A percentile compares a stretch with the other conserved stretches of the same genome.
Conservation (phyloP, 2,113 vertebrate genomes). For the Mobula hypostoma region DNA sequence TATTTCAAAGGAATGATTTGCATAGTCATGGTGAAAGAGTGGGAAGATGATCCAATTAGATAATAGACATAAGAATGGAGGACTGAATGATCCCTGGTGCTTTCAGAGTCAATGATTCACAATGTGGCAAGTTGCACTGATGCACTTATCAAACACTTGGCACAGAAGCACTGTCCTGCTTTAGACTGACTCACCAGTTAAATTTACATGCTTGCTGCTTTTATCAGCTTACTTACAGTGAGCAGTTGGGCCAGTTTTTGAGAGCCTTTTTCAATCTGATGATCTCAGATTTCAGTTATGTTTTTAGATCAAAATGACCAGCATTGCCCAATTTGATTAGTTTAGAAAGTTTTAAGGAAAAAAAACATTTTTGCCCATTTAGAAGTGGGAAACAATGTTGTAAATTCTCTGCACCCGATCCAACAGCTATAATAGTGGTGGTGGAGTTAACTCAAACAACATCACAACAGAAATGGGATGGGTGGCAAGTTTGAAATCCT, state of each 20-base stretch:
- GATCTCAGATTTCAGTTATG: not conserved
- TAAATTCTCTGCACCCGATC: not conserved
- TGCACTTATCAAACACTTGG: not conserved
- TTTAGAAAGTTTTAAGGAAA: too few relatives aligned
- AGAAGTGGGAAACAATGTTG: not conserved
- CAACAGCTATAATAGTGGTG: not conserved
- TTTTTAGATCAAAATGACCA: not conserved
- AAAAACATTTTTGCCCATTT: too few relatives aligned
- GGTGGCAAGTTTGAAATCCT: not conserved
- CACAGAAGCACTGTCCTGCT: not conserved
- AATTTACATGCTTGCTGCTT: not conserved
- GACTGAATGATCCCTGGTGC: not conserved
- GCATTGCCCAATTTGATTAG: not conserved
- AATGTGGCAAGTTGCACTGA: not conserved
- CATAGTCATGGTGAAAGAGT: not conserved
- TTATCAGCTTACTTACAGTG: not conserved
- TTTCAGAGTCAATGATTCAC: not conserved
- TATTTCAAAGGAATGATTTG: not conserved
- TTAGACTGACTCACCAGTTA: not conserved
- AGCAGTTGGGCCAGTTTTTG: slow-evolving; percentile 21
- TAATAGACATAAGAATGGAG: too few relatives aligned
- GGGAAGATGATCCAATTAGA: not conserved
- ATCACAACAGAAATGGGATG: not conserved
- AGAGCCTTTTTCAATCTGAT: not conserved
- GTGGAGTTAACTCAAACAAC: not conserved